phyloP scores from a whole-genome alignment of 2,888 invertebrate genomes.

The Hyalella azteca region DNA sequence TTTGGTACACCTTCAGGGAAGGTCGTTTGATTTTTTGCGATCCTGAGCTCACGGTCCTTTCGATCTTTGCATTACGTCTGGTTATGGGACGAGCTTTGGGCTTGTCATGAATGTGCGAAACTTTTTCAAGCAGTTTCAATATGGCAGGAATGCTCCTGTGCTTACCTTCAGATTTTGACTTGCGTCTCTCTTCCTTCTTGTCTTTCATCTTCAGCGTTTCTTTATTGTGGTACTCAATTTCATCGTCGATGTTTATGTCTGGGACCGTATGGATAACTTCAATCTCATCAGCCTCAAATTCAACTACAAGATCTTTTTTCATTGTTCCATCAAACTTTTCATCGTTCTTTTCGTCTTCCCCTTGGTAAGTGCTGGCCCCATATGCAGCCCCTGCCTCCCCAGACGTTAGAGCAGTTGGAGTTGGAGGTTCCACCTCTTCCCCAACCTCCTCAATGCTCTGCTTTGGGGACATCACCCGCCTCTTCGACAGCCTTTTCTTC shows the following conservation, averaged over 20 bases:
- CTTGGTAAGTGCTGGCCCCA: neutral
- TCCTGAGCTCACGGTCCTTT: constrained; percentile 16
- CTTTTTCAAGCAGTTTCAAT: constrained; percentile 44
- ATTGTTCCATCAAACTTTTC: constrained; percentile 32
- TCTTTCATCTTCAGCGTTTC: constrained; percentile 24
- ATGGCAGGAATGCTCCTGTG: constrained; percentile 40
- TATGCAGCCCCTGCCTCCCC: neutral
- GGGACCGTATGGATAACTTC: neutral
- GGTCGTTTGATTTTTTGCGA: constrained; percentile 50
- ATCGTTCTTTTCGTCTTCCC: neutral
- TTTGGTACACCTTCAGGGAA: constrained; percentile 51
- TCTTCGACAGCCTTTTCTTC: constrained; percentile 26
- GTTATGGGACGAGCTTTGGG: constrained; percentile 23
- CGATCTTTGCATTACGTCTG: constrained; percentile 8
- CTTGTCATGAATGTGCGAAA: constrained; percentile 46
- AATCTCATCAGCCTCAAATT: constrained; percentile 36
- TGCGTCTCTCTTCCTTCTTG: constrained; percentile 7
- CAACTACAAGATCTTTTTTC: constrained; percentile 30
- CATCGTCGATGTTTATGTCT: neutral
- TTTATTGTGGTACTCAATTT: constrained; percentile 22
- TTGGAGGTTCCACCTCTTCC: constrained; percentile 30
- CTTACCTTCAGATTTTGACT: constrained; percentile 34
- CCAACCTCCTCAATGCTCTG: constrained; percentile 38
- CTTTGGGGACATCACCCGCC: constrained; percentile 14
- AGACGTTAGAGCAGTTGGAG: neutral